Conservation (phyloP, 2,113 vertebrate species). For the Trematomus loennbergii region DNA sequence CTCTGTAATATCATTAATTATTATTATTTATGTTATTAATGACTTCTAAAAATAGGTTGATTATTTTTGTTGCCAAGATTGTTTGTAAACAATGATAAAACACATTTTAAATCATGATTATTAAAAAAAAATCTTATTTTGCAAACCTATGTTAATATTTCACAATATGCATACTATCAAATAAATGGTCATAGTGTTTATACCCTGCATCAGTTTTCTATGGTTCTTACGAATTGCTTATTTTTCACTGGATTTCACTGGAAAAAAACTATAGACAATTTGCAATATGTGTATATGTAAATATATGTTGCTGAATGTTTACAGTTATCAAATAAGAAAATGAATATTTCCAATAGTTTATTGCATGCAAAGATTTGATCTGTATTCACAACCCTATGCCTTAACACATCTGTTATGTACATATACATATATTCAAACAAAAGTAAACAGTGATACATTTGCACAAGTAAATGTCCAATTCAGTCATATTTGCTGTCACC, state of each 20-base stretch:
- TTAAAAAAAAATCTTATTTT: not conserved
- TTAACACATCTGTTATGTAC: not conserved
- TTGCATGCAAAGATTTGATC: too few relatives aligned
- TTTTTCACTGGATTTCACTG: too few relatives aligned
- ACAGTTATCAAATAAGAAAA: too few relatives aligned
- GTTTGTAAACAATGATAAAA: not conserved
- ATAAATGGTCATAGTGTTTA: not conserved
- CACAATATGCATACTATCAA: not conserved
- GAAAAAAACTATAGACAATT: too few relatives aligned
- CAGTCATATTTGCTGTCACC: not conserved
- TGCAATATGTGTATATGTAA: too few relatives aligned
- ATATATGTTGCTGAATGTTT: too few relatives aligned
- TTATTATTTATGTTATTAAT: not conserved
- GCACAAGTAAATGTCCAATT: not conserved
- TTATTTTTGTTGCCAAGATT: not conserved
- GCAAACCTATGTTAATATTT: not conserved
- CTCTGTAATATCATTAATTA: not conserved
- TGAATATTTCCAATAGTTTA: too few relatives aligned
- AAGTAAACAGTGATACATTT: not conserved
- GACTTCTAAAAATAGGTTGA: too few relatives aligned
- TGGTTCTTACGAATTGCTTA: too few relatives aligned
- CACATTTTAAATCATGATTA: not conserved
- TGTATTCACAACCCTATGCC: not conserved
- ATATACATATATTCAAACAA: not conserved
- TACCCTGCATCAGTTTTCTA: too few relatives aligned